Conservation (phyloP, 2,888 invertebrate genomes). For the Trissolcus brochymenae region DNA sequence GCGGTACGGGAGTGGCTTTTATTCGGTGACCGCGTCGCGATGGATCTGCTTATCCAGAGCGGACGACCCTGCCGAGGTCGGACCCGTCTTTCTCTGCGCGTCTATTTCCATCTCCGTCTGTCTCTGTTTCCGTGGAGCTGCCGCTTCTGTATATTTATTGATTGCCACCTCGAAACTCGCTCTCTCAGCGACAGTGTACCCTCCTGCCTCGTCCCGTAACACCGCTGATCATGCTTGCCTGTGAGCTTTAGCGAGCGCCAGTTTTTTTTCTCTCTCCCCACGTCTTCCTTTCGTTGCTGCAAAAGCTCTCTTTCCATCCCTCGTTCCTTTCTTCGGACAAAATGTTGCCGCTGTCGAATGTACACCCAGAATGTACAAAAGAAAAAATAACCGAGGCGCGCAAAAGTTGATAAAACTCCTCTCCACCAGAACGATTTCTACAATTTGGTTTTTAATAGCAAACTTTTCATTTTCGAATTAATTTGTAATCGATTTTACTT, state of each 20-base stretch:
- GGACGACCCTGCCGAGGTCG: conserved; percentile 35
- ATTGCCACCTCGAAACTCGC: conserved; percentile 74
- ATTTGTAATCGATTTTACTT: too few species aligned
- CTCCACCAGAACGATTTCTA: too few species aligned
- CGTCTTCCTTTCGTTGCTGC: conserved; percentile 24
- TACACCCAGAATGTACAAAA: neutral
- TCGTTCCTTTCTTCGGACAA: conserved; percentile 4
- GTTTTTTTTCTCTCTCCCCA: conserved; percentile 21
- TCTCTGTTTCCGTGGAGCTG: conserved; percentile 56
- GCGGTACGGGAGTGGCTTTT: conserved; percentile 74
- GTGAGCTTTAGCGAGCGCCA: conserved; percentile 32
- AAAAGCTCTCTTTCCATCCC: conserved; percentile 23
- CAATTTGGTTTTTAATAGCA: too few species aligned
- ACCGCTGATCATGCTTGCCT: conserved; percentile 36
- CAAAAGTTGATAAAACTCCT: too few species aligned
- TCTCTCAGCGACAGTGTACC: conserved; percentile 65
- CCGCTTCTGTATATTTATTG: conserved; percentile 76
- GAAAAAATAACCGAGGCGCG: too few species aligned
- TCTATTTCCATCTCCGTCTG: conserved; percentile 36
- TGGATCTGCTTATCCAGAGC: conserved; percentile 52
- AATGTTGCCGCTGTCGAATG: conserved; percentile 10
- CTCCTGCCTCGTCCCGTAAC: conserved; percentile 39
- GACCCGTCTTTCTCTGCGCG: conserved; percentile 34
- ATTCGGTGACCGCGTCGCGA: conserved; percentile 18
- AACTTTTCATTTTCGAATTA: too few species aligned